Percentiles rank a stretch among this genome's conserved stretches.
Conservation (phyloP, 1,140 invertebrate species). For the Dendrolimus kikuchii region DNA sequence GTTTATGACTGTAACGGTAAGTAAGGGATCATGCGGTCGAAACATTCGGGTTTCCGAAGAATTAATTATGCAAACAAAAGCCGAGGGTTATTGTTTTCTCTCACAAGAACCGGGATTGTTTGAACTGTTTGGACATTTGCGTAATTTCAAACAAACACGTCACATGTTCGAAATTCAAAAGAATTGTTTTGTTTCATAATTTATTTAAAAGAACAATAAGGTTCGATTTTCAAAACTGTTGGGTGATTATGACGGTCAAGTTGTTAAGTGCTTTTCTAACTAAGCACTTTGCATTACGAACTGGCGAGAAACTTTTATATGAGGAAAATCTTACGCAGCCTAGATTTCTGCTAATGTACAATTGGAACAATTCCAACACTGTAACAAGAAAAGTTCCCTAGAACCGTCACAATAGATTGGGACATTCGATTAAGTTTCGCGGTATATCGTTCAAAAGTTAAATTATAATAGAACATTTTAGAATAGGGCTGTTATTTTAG, state of each 20-base stretch:
- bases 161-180: constrained; percentile 13
- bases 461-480: constrained; percentile 1
- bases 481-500: background rate
- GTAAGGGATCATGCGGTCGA: constrained; percentile 47
- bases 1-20: constrained; percentile 60
- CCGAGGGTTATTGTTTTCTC: constrained; percentile 46
- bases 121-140: constrained; percentile 50
- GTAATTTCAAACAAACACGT: constrained; percentile 51
- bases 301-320: background rate
- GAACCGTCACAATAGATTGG: constrained; percentile 8
- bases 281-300: too few species aligned
- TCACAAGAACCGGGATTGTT: constrained; percentile 42
- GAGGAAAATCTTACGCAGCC: constrained; percentile 1
- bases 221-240: too few species aligned
- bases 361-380: constrained; percentile 14
- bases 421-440: constrained; percentile 12
- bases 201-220: background rate
- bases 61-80: constrained; percentile 64
- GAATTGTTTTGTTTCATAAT: background rate
- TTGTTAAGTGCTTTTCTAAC: too few species aligned
- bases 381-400: constrained; percentile 15
- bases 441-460: constrained; percentile 6
- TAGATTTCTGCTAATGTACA: constrained; percentile 6
- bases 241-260: too few species aligned
- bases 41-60: constrained; percentile 40